Base-by-base conservation (phyloP, 2,113 vertebrate species). In the Melozone crissalis region DNA sequence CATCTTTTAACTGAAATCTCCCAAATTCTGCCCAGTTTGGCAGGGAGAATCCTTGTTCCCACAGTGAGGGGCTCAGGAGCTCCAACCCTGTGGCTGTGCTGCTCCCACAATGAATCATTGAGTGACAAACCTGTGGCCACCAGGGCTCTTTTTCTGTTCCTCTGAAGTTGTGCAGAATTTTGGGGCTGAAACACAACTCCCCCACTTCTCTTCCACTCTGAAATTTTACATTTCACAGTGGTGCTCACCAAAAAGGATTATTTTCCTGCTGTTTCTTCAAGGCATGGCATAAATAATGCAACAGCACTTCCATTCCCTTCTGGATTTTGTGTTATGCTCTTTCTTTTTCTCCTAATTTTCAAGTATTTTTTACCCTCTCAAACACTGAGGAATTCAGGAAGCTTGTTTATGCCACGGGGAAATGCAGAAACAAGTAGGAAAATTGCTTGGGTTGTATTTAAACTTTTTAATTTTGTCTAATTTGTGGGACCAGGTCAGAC, bases 401-500 rank as follows among this genome's bases (percentile, higher is more conserved):
- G n/a, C 15, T 26, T 13, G 1, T 58, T 79, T 49, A 17, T 31
- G 10, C 39, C 37, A 72, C 17, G n/a, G 67, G 28, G 67, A 87
- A 94, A 58, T 12, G 24, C 19, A 49, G 73, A 73, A 84, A 49
- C 16, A 49, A 44, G 12, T 41, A 54, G 44, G 35, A 39, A 73
- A 72, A 72, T 27, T 52, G 15, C 15, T n/a, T 59, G n/a, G 17
- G 3, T 73, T 78, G 5, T 27, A 30, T 22, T 3, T 35, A 82
- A 82, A 65, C 4, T 35, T 58, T 23, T 9, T 65, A 3, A 51
- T 74, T 91, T 73, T 73, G 13, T 51, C 7, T 72, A 23, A 62
- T 24, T 20, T 47, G 18, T 2, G 2, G 20, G 22, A n/a, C 1
- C 11, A 65, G 20, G 11, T 59, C 15, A 44, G 16, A 12, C 0